Base-by-base conservation (phyloP, 2,888 invertebrate genomes). In the Scrobipalpa costella region DNA sequence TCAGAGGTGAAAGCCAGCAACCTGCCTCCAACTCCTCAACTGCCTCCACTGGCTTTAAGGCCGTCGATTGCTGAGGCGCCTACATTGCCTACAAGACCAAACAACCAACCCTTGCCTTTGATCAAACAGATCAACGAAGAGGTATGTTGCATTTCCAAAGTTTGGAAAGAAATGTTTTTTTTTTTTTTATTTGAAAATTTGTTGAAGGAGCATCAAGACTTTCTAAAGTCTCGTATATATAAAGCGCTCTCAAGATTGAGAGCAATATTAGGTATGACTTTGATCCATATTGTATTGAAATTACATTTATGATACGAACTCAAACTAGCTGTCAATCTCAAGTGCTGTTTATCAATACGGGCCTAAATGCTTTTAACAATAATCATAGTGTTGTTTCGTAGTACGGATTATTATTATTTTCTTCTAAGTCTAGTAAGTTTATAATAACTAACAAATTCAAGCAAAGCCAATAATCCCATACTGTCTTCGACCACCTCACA, bases 81-180 rank as follows among this genome's bases (percentile, higher is more conserved):
- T 0, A 58, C 78, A 0, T 67, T 84, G 17, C 77, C 85, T 0
- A 74, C 83, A 2, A 72, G 85, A 52, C 77, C 85, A 11, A 88
- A 85, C 71, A 87, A 85, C 69, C 90, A 89, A 68, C 82, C 86
- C 7, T 68, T 89, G 21, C 86, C 90, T 1, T 77, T 88, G 2
- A 84, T 89, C 63, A 91, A 91, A 68, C 90, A 90, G 67, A 90
- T 89, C 67, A 91, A 91, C 70, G 91, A 91, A 70, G 90, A 90
- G 84, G 90, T 90, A 80, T 33, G 33, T 7, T 2, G 1, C 1
- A 19, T 36, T 17, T 7, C 17, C 21, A 27, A 2, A 49, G 49
- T 17, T 0, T 17, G 13, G 7, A 49, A 49, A 13, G 7, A 1
- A 17, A 8, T n/a, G n/a, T 5, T 17, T 27, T 27, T 3, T 27